A percentile compares a stretch with the other conserved stretches of the same genome.
Evolutionary conservation across 2,113 vertebrate species (phyloP).

Genomic region (Ploceus nigricollis): DNA sequence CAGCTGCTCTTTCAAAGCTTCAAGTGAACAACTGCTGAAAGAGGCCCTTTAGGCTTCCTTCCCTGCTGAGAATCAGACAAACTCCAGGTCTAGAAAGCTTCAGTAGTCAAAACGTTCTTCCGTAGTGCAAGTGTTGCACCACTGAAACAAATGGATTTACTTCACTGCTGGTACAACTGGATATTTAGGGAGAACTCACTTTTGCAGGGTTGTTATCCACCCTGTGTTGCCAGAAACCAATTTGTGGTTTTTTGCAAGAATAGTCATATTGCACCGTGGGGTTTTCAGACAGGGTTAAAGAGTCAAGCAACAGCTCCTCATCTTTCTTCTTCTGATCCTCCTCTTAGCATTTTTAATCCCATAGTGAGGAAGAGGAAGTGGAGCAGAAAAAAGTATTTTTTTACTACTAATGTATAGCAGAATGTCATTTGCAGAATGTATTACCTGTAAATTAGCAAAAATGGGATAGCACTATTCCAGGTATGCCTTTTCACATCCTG

Average conservation of each 20-base stretch:
- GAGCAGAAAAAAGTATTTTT: background rate
- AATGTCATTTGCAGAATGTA: background rate
- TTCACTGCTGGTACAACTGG: background rate
- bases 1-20: conserved; percentile 43
- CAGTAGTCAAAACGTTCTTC: background rate
- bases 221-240: background rate
- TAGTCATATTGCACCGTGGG: background rate
- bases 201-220: background rate
- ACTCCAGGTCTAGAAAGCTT: background rate
- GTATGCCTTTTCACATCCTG: background rate
- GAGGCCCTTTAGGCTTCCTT: background rate
- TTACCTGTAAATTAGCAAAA: background rate
- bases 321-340: conserved; percentile 6
- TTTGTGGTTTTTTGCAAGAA: background rate
- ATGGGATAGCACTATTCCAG: background rate
- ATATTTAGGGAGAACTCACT: background rate
- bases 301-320: conserved; percentile 20
- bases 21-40: background rate
- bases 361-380: background rate
- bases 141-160: background rate
- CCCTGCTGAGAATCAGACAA: background rate
- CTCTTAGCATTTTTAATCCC: background rate
- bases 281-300: background rate
- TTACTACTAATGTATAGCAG: background rate
- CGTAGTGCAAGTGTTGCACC: background rate